Evolutionary conservation across 2,888 invertebrate genomes (phyloP).

Genomic region (Stictocephala bisonia): DNA sequence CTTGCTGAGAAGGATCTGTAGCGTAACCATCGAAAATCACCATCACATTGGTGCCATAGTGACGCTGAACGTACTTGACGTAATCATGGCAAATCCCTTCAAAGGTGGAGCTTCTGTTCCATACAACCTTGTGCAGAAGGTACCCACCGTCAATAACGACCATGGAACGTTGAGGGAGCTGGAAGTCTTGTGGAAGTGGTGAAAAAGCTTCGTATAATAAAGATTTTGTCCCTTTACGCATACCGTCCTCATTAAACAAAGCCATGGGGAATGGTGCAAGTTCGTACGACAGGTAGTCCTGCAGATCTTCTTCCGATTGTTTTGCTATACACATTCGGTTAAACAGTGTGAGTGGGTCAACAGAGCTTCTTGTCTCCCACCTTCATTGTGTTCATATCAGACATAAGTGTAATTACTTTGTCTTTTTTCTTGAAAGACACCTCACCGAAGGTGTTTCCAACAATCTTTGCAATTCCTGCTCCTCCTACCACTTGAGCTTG

Average conservation of each 20-base stretch:
- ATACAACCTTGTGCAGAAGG: slow-evolving; percentile 44
- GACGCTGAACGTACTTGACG: slow-evolving; percentile 42
- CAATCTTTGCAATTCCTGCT: slow-evolving; percentile 34
- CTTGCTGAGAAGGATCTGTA: slow-evolving; percentile 29
- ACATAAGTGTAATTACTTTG: slow-evolving; percentile 57
- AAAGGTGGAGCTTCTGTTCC: slow-evolving; percentile 42
- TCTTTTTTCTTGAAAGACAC: slow-evolving; percentile 59
- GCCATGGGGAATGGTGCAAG: slow-evolving; percentile 55
- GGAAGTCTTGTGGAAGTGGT: slow-evolving; percentile 39
- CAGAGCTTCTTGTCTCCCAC: slow-evolving; percentile 45
- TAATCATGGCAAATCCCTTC: slow-evolving; percentile 38
- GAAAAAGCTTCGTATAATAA: slow-evolving; percentile 28
- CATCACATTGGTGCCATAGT: slow-evolving; percentile 32
- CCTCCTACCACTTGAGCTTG: slow-evolving; percentile 59
- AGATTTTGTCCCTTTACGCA: slow-evolving; percentile 52
- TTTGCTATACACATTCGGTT: slow-evolving; percentile 55
- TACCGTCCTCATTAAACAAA: slow-evolving; percentile 54
- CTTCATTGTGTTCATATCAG: slow-evolving; percentile 44
- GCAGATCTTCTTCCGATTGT: slow-evolving; percentile 51
- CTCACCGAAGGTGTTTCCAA: slow-evolving; percentile 44
- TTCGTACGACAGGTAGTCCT: slow-evolving; percentile 54
- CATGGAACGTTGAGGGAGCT: slow-evolving; percentile 31
- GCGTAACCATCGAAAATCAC: slow-evolving; percentile 22
- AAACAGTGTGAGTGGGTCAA: slow-evolving; percentile 56
- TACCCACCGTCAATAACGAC: slow-evolving; percentile 38